Base-by-base conservation (phyloP, 2,888 invertebrate species). In the Cephus pygmeus region DNA sequence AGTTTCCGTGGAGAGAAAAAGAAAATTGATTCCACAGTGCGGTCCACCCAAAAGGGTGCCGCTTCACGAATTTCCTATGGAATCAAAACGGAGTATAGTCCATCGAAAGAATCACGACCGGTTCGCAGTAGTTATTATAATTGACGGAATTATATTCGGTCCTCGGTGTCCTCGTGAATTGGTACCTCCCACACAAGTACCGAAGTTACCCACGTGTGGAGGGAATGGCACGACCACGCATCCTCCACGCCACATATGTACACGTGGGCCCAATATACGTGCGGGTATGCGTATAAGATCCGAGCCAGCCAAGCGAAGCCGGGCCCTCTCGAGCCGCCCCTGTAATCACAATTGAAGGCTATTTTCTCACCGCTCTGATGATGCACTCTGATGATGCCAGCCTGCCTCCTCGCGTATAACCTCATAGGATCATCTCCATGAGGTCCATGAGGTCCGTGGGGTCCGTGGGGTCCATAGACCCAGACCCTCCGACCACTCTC, bases 301-400 rank as follows among this genome's bases (percentile, higher is more conserved):
- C 23, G 71, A 81, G 81, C 77, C 77, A 81, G 80, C 71, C 79
- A 81, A 73, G 76, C 69, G 76, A 78, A 81, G 85, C 83, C 85
- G 85, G 86, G 87, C 87, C 85, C 87, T 77, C 82, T 75, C 76
- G 79, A 80, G 90, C 91, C 91, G 91, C 90, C 91, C 90, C 91
- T 91, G 91, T 91, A 91, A 91, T 91, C 91, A 91, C 90, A 91
- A 91, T 91, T 91, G 91, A 90, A 91, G 91, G 91, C 90, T 91
- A 91, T 91, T 91, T 91, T 91, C 91, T 91, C 91, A 91, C 91
- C 91, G 91, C 90, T 91, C 90, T 91, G 90, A 91, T 91, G 91
- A 91, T 91, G 90, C 88, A 86, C 90, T 91, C 90, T 90, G 90
- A 91, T 90, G 90, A 91, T 91, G 88, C 90, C 80, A 78, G 79